Conservation (phyloP, 2,797 vertebrate species). For the Sarcophilus harrisii region DNA sequence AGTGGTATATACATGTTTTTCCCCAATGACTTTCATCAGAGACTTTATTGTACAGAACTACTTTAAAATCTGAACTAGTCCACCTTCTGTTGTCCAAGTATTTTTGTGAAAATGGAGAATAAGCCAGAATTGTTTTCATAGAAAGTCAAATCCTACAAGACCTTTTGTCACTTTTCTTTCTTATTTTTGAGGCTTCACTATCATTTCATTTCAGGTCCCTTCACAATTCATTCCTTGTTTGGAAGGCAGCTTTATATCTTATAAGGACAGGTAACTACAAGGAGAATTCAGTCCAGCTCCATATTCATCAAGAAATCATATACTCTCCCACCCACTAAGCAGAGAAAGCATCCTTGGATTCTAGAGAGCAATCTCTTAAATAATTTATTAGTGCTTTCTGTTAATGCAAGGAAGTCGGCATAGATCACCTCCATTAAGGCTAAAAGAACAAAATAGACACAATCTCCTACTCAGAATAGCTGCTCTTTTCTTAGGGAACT, state of each 20-base stretch:
- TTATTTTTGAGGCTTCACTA: conserved; percentile 14
- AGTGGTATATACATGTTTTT: neutral
- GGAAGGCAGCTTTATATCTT: conserved; percentile 53
- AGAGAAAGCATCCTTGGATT: conserved; percentile 18
- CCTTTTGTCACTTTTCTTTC: conserved; percentile 57
- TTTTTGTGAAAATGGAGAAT: conserved; percentile 47
- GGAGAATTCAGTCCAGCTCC: conserved; percentile 9
- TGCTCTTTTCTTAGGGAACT: neutral
- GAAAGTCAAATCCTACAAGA: conserved; percentile 48
- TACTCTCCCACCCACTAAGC: neutral
- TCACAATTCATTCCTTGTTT: conserved; percentile 52
- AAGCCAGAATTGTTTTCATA: conserved; percentile 41
- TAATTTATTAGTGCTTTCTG: conserved; percentile 49
- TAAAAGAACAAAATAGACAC: neutral
- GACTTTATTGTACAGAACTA: conserved; percentile 3
- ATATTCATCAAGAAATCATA: conserved; percentile 52
- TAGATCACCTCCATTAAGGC: neutral
- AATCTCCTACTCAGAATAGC: neutral
- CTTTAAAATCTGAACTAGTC: conserved; percentile 35
- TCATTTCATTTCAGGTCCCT: conserved; percentile 45
- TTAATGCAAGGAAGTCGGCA: conserved; percentile 20
- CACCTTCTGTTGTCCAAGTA: conserved; percentile 18
- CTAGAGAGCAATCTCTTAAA: neutral
- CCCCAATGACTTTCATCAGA: neutral
- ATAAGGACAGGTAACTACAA: conserved; percentile 37